Percentiles rank a stretch among this genome's conserved stretches.
phyloP scores from a whole-genome alignment of 2,113 vertebrate genomes.

The Thinocorus orbignyianus region DNA sequence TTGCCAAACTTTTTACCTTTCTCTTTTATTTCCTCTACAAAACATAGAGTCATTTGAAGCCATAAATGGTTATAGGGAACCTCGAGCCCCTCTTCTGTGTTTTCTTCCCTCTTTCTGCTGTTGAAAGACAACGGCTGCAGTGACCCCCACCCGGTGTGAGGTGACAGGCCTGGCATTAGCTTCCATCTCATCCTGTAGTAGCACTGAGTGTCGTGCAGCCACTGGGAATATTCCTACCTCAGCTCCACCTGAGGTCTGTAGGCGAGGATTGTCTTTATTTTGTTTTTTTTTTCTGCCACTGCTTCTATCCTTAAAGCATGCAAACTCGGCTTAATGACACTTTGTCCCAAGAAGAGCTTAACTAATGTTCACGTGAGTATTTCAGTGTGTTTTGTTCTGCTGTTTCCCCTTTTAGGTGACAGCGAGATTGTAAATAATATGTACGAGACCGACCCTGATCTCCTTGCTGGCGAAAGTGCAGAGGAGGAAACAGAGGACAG shows the following conservation, averaged over 20 bases:
- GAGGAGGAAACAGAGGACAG: constrained; percentile 94
- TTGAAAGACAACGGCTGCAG: not conserved
- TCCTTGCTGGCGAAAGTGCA: constrained; percentile 84
- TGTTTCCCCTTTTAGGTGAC: constrained; percentile 85
- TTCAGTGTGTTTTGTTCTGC: constrained; percentile 67
- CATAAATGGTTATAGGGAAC: not conserved
- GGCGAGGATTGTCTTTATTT: not conserved
- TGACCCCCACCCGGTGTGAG: fast-evolving
- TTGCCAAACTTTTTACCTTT: not conserved
- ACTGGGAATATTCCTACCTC: not conserved
- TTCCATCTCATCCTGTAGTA: not conserved
- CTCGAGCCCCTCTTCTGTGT: not conserved
- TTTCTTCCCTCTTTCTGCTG: not conserved
- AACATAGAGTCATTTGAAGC: not conserved
- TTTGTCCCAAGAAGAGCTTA: not conserved
- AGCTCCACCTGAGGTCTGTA: not conserved
- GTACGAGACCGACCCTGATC: constrained; percentile 92
- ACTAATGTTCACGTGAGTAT: constrained; percentile 45
- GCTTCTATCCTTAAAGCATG: not conserved
- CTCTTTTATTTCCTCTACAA: not conserved
- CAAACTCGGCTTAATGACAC: not conserved
- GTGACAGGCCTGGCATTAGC: fast-evolving
- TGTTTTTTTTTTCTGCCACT: not conserved
- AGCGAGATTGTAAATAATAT: constrained; percentile 90
- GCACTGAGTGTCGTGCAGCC: fast-evolving